Percentiles rank a stretch among this genome's conserved stretches.
Evolutionary conservation across 2,888 invertebrate genomes (phyloP).

Genomic region (Diloba caeruleocephala): DNA sequence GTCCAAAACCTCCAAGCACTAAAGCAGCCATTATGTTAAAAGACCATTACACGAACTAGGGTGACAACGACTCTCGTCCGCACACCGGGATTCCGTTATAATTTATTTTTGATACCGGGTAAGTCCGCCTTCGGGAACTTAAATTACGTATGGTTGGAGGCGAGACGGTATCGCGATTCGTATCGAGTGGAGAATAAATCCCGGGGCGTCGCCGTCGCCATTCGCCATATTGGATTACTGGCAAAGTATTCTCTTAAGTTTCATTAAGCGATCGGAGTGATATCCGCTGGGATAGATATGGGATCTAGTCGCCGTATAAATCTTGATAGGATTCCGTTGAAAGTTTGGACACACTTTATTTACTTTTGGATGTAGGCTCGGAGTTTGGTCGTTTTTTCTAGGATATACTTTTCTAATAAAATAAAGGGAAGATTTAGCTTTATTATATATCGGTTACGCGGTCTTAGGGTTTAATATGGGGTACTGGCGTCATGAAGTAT

Average conservation of each 20-base stretch:
- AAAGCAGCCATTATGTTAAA: conserved; percentile 54
- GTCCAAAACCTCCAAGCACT: conserved; percentile 37
- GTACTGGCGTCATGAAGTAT: conserved; percentile 4
- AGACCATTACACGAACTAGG: conserved; percentile 57
- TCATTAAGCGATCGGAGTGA: conserved; percentile 85
- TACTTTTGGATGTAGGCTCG: conserved; percentile 50
- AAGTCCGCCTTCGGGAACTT: conserved; percentile 80
- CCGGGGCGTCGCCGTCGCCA: conserved; percentile 65
- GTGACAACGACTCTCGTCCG: conserved; percentile 57
- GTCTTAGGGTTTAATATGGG: conserved; percentile 21
- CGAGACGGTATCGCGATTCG: conserved; percentile 78
- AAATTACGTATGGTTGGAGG: conserved; percentile 82
- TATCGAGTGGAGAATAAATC: conserved; percentile 83
- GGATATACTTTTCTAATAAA: conserved; percentile 41
- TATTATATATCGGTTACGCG: conserved; percentile 20
- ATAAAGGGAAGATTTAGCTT: conserved; percentile 31
- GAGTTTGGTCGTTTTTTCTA: conserved; percentile 20
- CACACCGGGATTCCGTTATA: conserved; percentile 73
- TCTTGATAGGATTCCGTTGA: conserved; percentile 63
- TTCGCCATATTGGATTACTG: conserved; percentile 82
- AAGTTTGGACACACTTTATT: conserved; percentile 62
- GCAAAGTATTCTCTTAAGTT: conserved; percentile 86
- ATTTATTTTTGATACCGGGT: conserved; percentile 85
- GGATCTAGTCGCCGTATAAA: conserved; percentile 64
- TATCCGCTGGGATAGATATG: conserved; percentile 66